phyloP scores from a whole-genome alignment of 2,797 vertebrate species.

The Aldrovandia affinis region DNA sequence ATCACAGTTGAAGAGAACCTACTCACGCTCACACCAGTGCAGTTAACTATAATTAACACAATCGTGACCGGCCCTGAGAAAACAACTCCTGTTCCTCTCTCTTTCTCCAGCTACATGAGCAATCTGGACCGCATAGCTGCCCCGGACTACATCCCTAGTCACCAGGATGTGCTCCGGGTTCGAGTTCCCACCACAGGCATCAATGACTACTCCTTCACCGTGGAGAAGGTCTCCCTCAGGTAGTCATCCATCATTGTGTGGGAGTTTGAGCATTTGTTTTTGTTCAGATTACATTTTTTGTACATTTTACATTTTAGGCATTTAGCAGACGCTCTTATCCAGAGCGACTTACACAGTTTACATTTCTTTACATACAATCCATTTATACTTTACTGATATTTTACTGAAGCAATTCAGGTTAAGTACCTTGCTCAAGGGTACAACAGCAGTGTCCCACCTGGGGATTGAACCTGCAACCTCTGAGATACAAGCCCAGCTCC shows the following conservation, averaged over 20 bases:
- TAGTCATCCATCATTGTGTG: conserved; percentile 49
- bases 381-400: too few relatives aligned
- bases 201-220: conserved; percentile 93
- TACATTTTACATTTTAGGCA: too few relatives aligned
- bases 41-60: not conserved
- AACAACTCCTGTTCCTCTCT: not conserved
- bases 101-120: conserved; percentile 83
- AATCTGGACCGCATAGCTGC: conserved; percentile 89
- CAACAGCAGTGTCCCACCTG: too few relatives aligned
- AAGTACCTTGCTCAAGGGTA: too few relatives aligned
- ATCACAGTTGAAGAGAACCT: not conserved
- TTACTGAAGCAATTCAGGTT: too few relatives aligned
- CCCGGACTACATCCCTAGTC: conserved; percentile 89
- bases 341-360: too few relatives aligned
- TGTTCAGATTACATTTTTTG: not conserved
- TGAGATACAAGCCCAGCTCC: too few relatives aligned
- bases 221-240: conserved; percentile 96
- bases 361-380: too few relatives aligned
- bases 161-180: conserved; percentile 94
- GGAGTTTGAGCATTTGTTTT: not conserved
- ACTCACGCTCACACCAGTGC: not conserved
- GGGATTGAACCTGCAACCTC: too few relatives aligned
- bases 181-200: conserved; percentile 95
- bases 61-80: not conserved
- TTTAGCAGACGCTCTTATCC: too few relatives aligned